phyloP scores from a whole-genome alignment of 2,888 invertebrate genomes.

The Drosophila nr. perissopoda region DNA sequence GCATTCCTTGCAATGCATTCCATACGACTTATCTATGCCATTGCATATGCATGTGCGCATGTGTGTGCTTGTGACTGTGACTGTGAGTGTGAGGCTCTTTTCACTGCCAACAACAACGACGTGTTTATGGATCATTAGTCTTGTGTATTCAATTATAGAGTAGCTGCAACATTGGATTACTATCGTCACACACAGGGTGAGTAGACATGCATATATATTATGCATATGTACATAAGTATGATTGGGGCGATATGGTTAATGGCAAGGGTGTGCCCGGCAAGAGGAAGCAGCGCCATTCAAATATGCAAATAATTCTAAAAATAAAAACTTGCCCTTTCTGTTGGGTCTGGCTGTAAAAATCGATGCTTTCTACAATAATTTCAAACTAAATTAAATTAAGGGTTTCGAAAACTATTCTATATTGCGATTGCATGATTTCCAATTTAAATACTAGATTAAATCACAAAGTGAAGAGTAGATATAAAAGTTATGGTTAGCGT shows the following conservation, averaged over 20 bases:
- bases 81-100: slow-evolving; percentile 17
- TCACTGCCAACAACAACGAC: slow-evolving; percentile 56
- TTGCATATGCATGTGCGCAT: slow-evolving; percentile 12
- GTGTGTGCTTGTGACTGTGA: slow-evolving; percentile 12
- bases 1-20: slow-evolving; percentile 59
- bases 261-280: slow-evolving; percentile 34
- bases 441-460: background rate
- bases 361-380: background rate
- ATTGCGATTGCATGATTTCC: background rate
- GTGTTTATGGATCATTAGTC: slow-evolving; percentile 65
- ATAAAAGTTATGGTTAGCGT: background rate
- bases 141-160: slow-evolving; percentile 75
- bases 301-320: background rate
- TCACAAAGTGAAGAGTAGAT: background rate
- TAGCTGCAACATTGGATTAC: slow-evolving; percentile 61
- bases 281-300: slow-evolving; percentile 10
- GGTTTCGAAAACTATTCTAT: background rate
- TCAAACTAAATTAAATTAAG: background rate
- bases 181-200: slow-evolving; percentile 41
- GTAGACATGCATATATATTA: slow-evolving; percentile 17
- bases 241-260: slow-evolving; percentile 37
- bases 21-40: slow-evolving; percentile 2
- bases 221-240: slow-evolving; percentile 7
- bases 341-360: background rate
- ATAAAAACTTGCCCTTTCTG: background rate